Evolutionary conservation across 2,113 vertebrate genomes (phyloP).

Genomic region (Panthera uncia): DNA sequence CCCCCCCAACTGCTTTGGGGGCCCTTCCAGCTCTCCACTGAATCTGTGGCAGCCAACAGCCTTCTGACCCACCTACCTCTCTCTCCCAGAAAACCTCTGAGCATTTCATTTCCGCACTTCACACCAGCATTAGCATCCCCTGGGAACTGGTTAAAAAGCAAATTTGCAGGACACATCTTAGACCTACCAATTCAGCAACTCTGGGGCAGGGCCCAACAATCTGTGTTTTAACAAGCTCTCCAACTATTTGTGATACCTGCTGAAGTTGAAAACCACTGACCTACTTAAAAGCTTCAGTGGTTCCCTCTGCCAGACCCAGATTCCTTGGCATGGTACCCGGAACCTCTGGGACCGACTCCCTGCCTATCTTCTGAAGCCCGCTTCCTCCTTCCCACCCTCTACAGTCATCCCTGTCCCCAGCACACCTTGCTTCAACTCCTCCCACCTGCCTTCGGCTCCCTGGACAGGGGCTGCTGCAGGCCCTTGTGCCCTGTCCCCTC

Average conservation of each 20-base stretch:
- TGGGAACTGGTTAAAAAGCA: not conserved
- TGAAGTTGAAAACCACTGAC: constrained; percentile 9
- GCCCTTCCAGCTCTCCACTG: accelerated
- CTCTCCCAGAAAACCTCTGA: not conserved
- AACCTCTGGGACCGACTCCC: not conserved
- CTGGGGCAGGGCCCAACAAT: not conserved
- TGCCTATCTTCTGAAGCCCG: not conserved
- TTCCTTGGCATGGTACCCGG: not conserved
- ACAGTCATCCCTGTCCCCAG: not conserved
- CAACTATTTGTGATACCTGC: not conserved
- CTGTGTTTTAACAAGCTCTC: not conserved
- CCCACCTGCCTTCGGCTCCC: not conserved
- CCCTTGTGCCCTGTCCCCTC: not conserved
- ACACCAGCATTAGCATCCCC: not conserved
- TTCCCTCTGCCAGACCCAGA: not conserved
- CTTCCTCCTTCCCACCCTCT: not conserved
- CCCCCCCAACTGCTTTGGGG: not conserved
- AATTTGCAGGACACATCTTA: not conserved
- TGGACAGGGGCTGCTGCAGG: not conserved
- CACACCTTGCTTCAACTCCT: not conserved
- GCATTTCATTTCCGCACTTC: not conserved
- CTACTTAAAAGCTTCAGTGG: not conserved
- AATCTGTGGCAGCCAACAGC: not conserved
- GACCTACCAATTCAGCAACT: not conserved
- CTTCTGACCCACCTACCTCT: not conserved